These are phyloP conservation scores for Morpho helenor DNA, from an alignment of 2,888 invertebrate species.

Conservation along the genomic window DNA sequence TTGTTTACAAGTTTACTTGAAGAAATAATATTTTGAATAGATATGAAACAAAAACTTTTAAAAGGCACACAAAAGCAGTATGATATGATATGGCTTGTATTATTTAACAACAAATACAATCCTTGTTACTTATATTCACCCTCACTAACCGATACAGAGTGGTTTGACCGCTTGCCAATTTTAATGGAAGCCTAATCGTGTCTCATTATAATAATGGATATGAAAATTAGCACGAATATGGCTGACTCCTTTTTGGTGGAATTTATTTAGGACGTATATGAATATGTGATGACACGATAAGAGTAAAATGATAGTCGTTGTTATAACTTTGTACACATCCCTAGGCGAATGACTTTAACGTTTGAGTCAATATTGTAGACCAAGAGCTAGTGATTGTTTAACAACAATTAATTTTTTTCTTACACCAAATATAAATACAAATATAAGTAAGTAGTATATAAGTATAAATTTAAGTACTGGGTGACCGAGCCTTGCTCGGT, in stretches of 20 bases:
- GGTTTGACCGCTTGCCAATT: conserved; percentile 16
- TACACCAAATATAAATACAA: neutral
- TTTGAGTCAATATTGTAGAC: conserved; percentile 13
- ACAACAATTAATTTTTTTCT: neutral
- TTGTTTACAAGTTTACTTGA: too few relatives aligned
- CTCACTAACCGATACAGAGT: neutral
- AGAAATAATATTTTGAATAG: too few relatives aligned
- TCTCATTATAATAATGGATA: conserved; percentile 25
- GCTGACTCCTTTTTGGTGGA: conserved; percentile 31
- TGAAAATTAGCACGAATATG: conserved; percentile 34
- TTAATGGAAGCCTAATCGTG: conserved; percentile 10
- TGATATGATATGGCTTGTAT: too few relatives aligned
- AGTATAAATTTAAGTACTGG: too few relatives aligned
- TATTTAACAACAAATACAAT: too few relatives aligned
- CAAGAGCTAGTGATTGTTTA: neutral
- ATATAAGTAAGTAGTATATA: neutral
- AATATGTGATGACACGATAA: conserved; percentile 16
- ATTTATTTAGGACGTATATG: conserved; percentile 28
- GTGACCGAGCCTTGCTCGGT: too few relatives aligned
- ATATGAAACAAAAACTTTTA: too few relatives aligned
- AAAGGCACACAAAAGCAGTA: too few relatives aligned
- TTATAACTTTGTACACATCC: conserved; percentile 5
- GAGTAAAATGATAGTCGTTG: conserved; percentile 12
- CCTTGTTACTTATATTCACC: too few relatives aligned
- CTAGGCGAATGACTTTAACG: conserved; percentile 6